Conservation (phyloP, 1,140 invertebrate genomes). For the Apis cerana region DNA sequence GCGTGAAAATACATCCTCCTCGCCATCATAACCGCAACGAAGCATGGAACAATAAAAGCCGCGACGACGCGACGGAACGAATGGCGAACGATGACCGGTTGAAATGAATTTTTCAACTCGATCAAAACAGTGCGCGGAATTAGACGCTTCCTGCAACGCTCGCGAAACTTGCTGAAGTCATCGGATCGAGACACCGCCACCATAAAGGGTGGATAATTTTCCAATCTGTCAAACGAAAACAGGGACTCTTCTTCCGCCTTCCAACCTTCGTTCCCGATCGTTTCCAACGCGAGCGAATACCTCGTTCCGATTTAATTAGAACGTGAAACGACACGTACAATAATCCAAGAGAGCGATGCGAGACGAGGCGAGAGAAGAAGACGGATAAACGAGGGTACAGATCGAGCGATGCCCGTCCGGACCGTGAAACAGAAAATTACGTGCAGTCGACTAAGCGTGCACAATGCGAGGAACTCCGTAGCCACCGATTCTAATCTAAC, state of each 20-base stretch:
- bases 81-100: not conserved
- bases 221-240: not conserved
- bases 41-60: not conserved
- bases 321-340: no score
- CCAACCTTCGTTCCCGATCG: no score
- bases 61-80: not conserved
- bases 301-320: conserved; percentile 12
- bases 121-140: conserved; percentile 4
- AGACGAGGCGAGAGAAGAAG: not conserved
- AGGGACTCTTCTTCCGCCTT: not conserved
- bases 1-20: not conserved
- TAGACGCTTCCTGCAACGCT: conserved; percentile 9
- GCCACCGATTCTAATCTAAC: conserved; percentile 55
- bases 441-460: conserved; percentile 56
- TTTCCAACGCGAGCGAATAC: no score
- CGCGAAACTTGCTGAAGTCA: conserved; percentile 38
- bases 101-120: conserved; percentile 9
- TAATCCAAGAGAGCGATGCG: not conserved
- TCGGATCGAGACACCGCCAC: conserved; percentile 5
- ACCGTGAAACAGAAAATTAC: conserved; percentile 60
- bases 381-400: not conserved
- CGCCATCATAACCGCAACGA: not conserved
- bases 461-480: conserved; percentile 58
- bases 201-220: not conserved
- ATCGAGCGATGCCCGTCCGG: conserved; percentile 21